A percentile compares a stretch with the other conserved stretches of the same genome.
phyloP scores from a whole-genome alignment of 2,797 vertebrate genomes.

The Salmo trutta region DNA sequence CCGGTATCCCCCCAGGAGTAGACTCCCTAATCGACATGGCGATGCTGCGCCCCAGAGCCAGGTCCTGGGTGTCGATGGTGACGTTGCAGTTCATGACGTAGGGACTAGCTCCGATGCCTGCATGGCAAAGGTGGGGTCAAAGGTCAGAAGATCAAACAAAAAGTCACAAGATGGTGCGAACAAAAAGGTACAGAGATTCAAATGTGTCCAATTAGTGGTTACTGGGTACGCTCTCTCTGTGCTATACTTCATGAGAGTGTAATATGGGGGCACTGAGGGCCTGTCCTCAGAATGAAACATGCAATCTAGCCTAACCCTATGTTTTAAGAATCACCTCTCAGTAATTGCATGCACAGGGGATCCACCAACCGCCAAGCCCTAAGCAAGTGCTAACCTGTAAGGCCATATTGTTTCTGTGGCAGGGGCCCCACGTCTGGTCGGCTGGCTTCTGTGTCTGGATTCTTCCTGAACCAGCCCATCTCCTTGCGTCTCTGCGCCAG shows the following conservation, averaged over 20 bases:
- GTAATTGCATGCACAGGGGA: not conserved
- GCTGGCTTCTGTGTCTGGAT: constrained; percentile 50
- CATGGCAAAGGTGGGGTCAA: not conserved
- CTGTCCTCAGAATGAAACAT: not conserved
- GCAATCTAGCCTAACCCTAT: not conserved
- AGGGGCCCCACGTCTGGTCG: constrained; percentile 67
- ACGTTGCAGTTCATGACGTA: constrained; percentile 83
- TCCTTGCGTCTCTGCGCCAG: constrained; percentile 79
- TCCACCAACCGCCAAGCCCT: not conserved
- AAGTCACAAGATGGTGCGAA: not conserved
- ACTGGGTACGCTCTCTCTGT: not conserved
- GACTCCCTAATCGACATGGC: constrained; percentile 56
- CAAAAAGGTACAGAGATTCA: not conserved
- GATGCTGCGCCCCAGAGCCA: constrained; percentile 63
- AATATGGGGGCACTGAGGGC: not conserved
- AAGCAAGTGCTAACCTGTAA: constrained; percentile 72
- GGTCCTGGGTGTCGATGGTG: constrained; percentile 74
- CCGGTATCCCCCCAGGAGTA: constrained; percentile 65
- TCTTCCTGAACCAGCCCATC: constrained; percentile 77
- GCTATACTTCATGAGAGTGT: not conserved
- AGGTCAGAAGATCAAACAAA: not conserved
- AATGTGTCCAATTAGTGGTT: not conserved
- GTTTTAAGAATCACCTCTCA: not conserved
- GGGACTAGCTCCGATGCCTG: constrained; percentile 72
- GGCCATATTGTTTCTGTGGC: constrained; percentile 64